Percentiles rank a stretch among this genome's conserved stretches.
Evolutionary conservation across 2,113 vertebrate genomes (phyloP).

Genomic region (Astur gentilis): DNA sequence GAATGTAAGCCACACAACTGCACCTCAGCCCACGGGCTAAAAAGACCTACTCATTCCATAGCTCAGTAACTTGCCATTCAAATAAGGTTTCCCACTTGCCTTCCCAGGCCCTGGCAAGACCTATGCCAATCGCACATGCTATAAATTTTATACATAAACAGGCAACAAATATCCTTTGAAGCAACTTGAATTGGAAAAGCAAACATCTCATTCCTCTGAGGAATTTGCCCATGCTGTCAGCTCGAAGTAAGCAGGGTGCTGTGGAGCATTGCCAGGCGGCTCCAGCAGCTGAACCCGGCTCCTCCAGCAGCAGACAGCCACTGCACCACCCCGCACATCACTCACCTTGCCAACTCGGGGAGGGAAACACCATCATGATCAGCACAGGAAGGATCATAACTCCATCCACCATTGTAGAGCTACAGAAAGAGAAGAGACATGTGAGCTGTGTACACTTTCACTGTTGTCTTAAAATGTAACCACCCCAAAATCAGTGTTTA

Average conservation of each 20-base stretch:
- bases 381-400: slow-evolving; percentile 82
- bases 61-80: neutral
- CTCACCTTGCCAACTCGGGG: slow-evolving; percentile 85
- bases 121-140: accelerated
- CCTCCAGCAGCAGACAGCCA: neutral
- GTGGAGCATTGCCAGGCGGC: accelerated
- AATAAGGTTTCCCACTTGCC: no score
- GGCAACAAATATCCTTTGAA: neutral
- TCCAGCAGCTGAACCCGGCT: neutral
- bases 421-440: slow-evolving; percentile 39
- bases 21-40: neutral
- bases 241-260: neutral
- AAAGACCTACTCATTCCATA: no score
- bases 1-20: neutral
- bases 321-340: neutral
- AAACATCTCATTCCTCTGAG: accelerated
- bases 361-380: slow-evolving; percentile 77
- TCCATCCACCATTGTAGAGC: slow-evolving; percentile 78
- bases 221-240: accelerated
- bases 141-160: accelerated
- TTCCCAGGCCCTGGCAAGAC: neutral
- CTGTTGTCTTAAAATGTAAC: accelerated
- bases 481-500: neutral
- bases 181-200: neutral
- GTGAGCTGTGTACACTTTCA: neutral